Conservation (phyloP, 2,797 vertebrate genomes). For the Sorex maritimensis region DNA sequence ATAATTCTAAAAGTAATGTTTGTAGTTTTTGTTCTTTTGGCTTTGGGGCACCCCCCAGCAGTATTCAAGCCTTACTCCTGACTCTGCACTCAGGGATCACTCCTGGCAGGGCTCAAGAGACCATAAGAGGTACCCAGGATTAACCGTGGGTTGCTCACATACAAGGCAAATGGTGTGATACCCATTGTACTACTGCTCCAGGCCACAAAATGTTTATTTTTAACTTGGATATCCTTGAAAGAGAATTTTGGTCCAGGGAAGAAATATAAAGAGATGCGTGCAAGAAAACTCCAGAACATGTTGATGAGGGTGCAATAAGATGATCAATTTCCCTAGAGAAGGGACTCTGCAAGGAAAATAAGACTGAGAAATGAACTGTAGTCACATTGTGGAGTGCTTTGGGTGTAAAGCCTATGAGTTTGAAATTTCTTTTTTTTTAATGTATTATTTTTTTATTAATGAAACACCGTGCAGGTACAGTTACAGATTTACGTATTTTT, state of each 20-base stretch:
- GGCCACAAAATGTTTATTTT: not conserved
- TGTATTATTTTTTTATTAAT: no score
- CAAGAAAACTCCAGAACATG: constrained; percentile 34
- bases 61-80: no score
- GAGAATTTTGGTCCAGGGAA: not conserved
- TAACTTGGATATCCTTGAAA: constrained; percentile 64
- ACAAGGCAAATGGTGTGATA: no score
- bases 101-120: no score
- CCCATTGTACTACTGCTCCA: no score
- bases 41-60: no score
- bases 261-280: constrained; percentile 42
- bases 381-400: constrained; percentile 26
- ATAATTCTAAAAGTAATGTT: constrained; percentile 47
- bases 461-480: no score
- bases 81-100: no score
- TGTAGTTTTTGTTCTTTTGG: not conserved
- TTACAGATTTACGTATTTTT: no score
- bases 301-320: constrained; percentile 39
- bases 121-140: no score
- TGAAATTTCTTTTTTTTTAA: constrained; percentile 27
- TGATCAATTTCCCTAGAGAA: constrained; percentile 21
- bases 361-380: constrained; percentile 35
- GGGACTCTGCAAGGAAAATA: constrained; percentile 12
- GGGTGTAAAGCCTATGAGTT: constrained; percentile 10
- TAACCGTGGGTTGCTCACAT: no score